phyloP scores from a whole-genome alignment of 2,797 vertebrate genomes.

The Myotis vivesi region DNA sequence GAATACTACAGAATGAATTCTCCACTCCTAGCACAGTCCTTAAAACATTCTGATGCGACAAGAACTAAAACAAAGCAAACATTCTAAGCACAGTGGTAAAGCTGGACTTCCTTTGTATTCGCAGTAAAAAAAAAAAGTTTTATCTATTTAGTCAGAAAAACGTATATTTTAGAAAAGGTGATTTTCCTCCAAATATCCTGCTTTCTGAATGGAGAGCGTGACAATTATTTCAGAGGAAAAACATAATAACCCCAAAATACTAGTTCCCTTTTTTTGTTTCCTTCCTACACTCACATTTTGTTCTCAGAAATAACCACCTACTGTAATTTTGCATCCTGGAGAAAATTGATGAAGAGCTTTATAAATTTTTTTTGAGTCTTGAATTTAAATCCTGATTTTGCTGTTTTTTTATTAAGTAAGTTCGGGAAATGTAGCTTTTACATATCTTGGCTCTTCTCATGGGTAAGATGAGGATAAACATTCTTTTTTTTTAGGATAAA shows the following conservation, averaged over 20 bases:
- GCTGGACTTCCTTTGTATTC: neutral
- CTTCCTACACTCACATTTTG: neutral
- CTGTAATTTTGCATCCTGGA: neutral
- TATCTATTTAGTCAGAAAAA: neutral
- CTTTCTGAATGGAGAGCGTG: neutral
- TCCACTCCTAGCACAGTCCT: neutral
- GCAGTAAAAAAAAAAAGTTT: neutral
- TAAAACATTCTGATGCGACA: neutral
- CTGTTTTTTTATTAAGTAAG: neutral
- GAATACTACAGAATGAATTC: neutral
- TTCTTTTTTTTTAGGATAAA: neutral
- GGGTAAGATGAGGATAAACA: neutral
- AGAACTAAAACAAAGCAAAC: neutral
- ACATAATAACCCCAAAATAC: neutral
- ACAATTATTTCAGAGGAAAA: neutral
- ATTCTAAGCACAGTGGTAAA: neutral
- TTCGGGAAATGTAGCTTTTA: neutral
- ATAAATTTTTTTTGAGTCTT: neutral
- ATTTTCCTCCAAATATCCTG: neutral
- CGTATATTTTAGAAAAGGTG: neutral
- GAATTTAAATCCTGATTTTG: neutral
- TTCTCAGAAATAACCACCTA: neutral
- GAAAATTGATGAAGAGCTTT: neutral
- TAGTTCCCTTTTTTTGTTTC: neutral
- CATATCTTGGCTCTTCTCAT: neutral